phyloP scores from a whole-genome alignment of 2,888 invertebrate genomes.

The Micropterix aruncella region DNA sequence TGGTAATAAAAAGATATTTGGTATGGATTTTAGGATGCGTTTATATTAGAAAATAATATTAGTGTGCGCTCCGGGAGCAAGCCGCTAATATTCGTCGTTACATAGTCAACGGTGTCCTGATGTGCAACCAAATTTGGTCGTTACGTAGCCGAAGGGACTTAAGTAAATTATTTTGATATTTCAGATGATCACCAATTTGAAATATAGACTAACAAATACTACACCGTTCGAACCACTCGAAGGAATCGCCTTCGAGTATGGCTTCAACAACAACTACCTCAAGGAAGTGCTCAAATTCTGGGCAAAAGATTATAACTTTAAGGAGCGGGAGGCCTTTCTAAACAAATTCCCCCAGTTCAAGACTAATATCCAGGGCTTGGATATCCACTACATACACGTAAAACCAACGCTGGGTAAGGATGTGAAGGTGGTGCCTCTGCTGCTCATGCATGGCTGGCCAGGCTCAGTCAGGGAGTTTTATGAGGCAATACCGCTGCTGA shows the following conservation, averaged over 20 bases:
- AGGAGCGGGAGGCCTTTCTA: slow-evolving; percentile 49
- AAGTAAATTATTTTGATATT: slow-evolving; percentile 2
- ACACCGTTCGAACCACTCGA: slow-evolving; percentile 43
- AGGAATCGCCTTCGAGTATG: slow-evolving; percentile 60
- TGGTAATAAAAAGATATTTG: no score
- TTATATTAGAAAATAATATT: no score
- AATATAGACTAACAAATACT: slow-evolving; percentile 28
- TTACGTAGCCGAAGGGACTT: no score
- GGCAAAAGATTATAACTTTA: slow-evolving; percentile 55
- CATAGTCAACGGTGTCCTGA: no score
- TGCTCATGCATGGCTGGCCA: slow-evolving; percentile 78
- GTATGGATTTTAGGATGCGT: no score
- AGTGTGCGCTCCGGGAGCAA: no score
- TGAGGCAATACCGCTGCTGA: slow-evolving; percentile 53
- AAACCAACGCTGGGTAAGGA: slow-evolving; percentile 32
- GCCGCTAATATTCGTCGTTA: no score
- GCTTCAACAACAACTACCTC: slow-evolving; percentile 60
- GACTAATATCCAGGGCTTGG: slow-evolving; percentile 58
- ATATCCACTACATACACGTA: slow-evolving; percentile 62
- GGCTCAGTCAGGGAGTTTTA: slow-evolving; percentile 72
- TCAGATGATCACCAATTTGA: slow-evolving; percentile 35
- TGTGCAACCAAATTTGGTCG: no score
- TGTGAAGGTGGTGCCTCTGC: slow-evolving; percentile 41
- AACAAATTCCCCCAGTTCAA: slow-evolving; percentile 62
- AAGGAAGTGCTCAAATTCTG: slow-evolving; percentile 60